Percentiles rank a stretch among this genome's conserved stretches.
phyloP scores from a whole-genome alignment of 1,140 invertebrate genomes.

The Druon quercuslanigerum region DNA sequence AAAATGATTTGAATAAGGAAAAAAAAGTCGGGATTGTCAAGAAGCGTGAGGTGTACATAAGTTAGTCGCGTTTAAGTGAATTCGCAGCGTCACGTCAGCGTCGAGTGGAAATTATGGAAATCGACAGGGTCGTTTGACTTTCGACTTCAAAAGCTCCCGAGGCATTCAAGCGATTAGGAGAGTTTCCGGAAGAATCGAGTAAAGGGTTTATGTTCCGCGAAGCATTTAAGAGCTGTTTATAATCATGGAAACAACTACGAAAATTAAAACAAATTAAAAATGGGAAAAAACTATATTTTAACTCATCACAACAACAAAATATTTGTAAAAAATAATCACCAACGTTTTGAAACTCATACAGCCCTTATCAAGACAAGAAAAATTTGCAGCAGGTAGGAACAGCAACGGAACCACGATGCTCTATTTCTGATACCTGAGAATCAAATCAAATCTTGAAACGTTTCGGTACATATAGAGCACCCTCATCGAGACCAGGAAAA shows the following conservation, averaged over 20 bases:
- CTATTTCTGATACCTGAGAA: no score
- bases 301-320: no score
- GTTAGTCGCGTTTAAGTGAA: conserved; percentile 13
- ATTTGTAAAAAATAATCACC: no score
- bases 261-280: not conserved
- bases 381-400: no score
- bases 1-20: conserved; percentile 5
- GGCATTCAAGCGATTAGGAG: conserved; percentile 29
- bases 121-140: conserved; percentile 30
- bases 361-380: no score
- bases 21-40: conserved; percentile 14
- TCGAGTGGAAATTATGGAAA: conserved; percentile 30
- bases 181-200: conserved; percentile 30
- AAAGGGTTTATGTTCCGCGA: conserved; percentile 16
- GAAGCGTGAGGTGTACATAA: conserved; percentile 26
- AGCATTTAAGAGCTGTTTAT: conserved; percentile 15
- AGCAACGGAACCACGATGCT: no score
- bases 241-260: conserved; percentile 17
- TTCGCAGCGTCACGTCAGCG: conserved; percentile 31
- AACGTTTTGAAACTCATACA: no score
- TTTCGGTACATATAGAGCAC: no score
- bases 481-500: no score
- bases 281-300: no score
- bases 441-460: no score
- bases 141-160: conserved; percentile 28